These are phyloP conservation scores for Dilophus febrilis DNA, from an alignment of 2,888 invertebrate genomes.

Conservation along the genomic window DNA sequence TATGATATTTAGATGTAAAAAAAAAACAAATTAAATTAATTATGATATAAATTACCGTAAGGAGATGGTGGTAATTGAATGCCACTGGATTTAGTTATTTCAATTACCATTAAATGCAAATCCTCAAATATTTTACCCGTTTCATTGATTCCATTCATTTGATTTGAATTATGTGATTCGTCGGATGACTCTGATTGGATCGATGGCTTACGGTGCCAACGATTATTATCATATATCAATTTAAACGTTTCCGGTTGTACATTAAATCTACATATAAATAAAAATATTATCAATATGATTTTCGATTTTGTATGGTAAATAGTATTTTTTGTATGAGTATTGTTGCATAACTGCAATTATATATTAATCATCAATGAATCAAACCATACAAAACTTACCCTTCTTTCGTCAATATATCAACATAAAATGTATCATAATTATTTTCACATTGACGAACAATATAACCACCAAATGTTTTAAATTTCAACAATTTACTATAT, in stretches of 20 bases:
- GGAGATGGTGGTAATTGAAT: constrained; percentile 77
- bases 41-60: constrained; percentile 43
- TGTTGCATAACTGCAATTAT: too few relatives aligned
- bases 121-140: too few relatives aligned
- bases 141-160: too few relatives aligned
- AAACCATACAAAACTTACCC: constrained; percentile 26
- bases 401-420: constrained; percentile 63
- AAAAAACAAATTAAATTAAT: constrained; percentile 3
- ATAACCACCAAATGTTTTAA: constrained; percentile 58
- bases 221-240: constrained; percentile 25
- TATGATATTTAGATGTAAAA: not conserved
- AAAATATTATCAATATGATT: constrained; percentile 2
- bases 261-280: constrained; percentile 25
- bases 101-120: too few relatives aligned
- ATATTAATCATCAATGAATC: constrained; percentile 3
- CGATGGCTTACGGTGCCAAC: too few relatives aligned
- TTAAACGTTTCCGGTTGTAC: constrained; percentile 51
- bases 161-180: too few relatives aligned
- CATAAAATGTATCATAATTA: constrained; percentile 59
- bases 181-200: too few relatives aligned
- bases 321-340: too few relatives aligned
- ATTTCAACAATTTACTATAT: constrained; percentile 65
- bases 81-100: too few relatives aligned
- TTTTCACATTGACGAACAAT: constrained; percentile 68
- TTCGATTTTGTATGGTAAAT: not conserved